A percentile compares a stretch with the other conserved stretches of the same genome.
Conservation (phyloP, 2,797 vertebrate species). For the Dromococcyx pavoninus region DNA sequence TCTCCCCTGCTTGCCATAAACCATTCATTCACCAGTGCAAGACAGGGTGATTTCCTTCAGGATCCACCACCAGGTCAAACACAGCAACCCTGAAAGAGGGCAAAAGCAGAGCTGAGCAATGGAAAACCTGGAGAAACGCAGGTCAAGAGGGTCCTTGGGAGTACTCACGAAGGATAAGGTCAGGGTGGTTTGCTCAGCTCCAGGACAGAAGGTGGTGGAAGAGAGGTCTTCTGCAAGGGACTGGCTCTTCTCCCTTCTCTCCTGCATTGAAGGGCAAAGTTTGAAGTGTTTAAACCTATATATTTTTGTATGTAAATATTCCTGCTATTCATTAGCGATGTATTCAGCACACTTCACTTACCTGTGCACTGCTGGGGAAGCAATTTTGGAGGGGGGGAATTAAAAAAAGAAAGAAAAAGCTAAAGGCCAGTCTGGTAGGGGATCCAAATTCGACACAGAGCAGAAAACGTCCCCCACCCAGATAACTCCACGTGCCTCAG, state of each 20-base stretch:
- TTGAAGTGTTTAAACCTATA: not conserved
- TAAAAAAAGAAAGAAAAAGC: not conserved
- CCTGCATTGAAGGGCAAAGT: not conserved
- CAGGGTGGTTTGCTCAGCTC: not conserved
- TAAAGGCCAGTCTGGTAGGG: not conserved
- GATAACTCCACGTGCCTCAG: rapidly evolving
- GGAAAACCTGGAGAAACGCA: not conserved
- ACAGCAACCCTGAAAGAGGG: not conserved
- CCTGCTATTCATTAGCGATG: constrained; percentile 17
- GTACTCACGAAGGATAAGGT: not conserved
- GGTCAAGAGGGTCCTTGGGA: not conserved
- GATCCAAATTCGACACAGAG: not conserved
- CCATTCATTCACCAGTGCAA: not conserved
- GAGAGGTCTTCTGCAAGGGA: not conserved
- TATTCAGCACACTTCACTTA: constrained; percentile 21
- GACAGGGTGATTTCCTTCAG: rapidly evolving
- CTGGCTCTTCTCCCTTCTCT: not conserved
- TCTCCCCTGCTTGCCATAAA: not conserved
- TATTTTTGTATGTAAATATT: constrained; percentile 56
- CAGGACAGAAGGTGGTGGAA: not conserved
- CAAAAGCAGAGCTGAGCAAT: not conserved
- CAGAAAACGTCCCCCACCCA: not conserved
- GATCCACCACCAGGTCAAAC: not conserved
- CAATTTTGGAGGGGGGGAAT: not conserved
- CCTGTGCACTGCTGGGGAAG: constrained; percentile 10